Conservation (phyloP, 2,113 vertebrate genomes). For the Ranitomeya variabilis region DNA sequence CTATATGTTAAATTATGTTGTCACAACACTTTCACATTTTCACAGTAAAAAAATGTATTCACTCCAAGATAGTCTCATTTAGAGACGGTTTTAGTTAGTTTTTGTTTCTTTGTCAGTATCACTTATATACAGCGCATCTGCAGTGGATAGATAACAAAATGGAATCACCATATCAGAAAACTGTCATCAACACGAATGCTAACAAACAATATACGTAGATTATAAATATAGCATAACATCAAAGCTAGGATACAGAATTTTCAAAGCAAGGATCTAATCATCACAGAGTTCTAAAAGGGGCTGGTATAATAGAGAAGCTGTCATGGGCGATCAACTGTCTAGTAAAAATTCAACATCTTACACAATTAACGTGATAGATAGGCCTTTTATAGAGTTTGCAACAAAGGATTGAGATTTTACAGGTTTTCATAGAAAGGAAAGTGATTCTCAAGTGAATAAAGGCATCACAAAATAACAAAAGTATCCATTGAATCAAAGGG, state of each 20-base stretch:
- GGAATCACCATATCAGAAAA: neutral
- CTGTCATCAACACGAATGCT: neutral
- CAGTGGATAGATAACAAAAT: neutral
- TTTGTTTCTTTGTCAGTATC: no score
- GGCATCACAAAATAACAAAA: neutral
- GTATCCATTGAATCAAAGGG: no score
- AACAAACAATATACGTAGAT: neutral
- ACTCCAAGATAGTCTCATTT: no score
- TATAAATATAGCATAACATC: neutral
- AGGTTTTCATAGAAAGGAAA: neutral
- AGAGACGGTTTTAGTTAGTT: no score
- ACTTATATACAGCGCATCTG: neutral
- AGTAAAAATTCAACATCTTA: neutral
- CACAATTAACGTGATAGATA: neutral
- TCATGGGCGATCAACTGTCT: neutral
- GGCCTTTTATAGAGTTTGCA: neutral
- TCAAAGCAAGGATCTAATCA: no score
- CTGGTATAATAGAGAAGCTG: neutral
- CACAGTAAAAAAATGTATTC: no score
- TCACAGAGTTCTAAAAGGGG: no score
- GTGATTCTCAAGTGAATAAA: neutral
- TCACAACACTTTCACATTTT: no score
- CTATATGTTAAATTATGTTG: no score
- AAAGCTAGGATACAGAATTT: no score
- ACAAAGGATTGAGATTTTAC: neutral